Evolutionary conservation across 53 echinoderm and acorn worm genomes (phyloP).

Genomic region (Astropecten irregularis): DNA sequence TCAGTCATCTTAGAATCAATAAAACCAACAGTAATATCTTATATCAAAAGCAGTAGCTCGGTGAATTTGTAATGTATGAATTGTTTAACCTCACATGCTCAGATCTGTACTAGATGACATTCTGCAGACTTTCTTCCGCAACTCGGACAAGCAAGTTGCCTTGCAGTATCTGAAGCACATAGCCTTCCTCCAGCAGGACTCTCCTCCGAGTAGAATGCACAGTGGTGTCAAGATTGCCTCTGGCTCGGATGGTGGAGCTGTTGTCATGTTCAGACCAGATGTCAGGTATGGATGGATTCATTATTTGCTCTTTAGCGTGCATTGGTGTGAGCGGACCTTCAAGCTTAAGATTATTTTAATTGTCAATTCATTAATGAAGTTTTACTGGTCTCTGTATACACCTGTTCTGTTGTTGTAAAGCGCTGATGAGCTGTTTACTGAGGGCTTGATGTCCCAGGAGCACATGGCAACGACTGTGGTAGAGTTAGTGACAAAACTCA

Average conservation of each 20-base stretch:
- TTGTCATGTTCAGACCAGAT: slow-evolving; percentile 51
- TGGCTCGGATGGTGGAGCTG: slow-evolving; percentile 80
- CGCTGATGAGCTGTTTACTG: slow-evolving; percentile 74
- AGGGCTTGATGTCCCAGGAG: slow-evolving; percentile 68
- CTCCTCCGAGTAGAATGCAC: slow-evolving; percentile 30
- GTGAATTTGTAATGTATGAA: too few species aligned
- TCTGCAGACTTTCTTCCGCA: slow-evolving; percentile 51
- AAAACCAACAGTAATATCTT: too few species aligned
- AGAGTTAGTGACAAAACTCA: slow-evolving; percentile 68
- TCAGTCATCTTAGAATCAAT: too few species aligned
- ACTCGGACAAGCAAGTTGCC: slow-evolving; percentile 57
- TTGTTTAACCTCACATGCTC: too few species aligned
- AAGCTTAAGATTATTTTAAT: too few species aligned
- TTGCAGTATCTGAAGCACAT: slow-evolving; percentile 61
- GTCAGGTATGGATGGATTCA: slow-evolving; percentile 67
- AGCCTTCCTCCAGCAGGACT: slow-evolving; percentile 47
- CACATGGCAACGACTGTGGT: slow-evolving; percentile 60
- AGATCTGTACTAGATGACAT: slow-evolving; percentile 74
- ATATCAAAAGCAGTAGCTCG: too few species aligned
- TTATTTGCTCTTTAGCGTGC: neutral
- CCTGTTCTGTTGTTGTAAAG: too few species aligned
- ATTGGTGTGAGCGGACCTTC: too few species aligned
- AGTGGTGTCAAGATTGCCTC: slow-evolving; percentile 53
- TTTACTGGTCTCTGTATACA: neutral
- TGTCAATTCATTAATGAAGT: too few species aligned